A percentile compares a stretch with the other conserved stretches of the same genome.
These are phyloP conservation scores for Lepus americanus DNA, from an alignment of 2,113 vertebrate species.

Conservation along the genomic window DNA sequence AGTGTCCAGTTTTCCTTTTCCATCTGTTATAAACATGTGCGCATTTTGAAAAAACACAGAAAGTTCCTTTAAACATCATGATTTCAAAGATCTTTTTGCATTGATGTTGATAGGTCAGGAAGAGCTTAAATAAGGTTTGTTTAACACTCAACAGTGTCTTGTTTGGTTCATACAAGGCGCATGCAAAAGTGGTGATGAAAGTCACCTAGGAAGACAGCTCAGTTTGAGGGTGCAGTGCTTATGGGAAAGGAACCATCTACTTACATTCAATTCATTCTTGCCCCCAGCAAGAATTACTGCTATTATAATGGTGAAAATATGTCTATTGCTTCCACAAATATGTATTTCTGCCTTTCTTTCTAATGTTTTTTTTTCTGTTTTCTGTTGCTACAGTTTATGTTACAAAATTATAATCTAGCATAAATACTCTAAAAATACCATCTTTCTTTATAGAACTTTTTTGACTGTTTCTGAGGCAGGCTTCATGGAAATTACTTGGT, in stretches of 20 bases:
- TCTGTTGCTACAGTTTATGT: constrained; percentile 39
- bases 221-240: background rate
- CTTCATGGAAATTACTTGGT: background rate
- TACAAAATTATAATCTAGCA: constrained; percentile 21
- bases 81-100: constrained; percentile 62
- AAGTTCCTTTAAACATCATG: background rate
- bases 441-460: background rate
- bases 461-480: background rate
- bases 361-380: constrained; percentile 19
- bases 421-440: constrained; percentile 38
- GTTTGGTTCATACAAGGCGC: constrained; percentile 72
- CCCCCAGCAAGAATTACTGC: constrained; percentile 74
- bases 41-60: constrained; percentile 22
- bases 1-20: background rate
- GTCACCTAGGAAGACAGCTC: constrained; percentile 68
- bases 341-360: constrained; percentile 55
- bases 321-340: constrained; percentile 73
- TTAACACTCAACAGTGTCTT: constrained; percentile 74
- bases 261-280: constrained; percentile 1
- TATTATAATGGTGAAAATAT: constrained; percentile 46
- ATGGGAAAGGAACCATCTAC: constrained; percentile 38
- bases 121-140: constrained; percentile 74
- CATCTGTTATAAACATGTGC: constrained; percentile 15
- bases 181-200: constrained; percentile 70
- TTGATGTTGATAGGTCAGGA: constrained; percentile 42